Evolutionary conservation across 2,113 vertebrate species (phyloP).

Genomic region (Gobio gobio): DNA sequence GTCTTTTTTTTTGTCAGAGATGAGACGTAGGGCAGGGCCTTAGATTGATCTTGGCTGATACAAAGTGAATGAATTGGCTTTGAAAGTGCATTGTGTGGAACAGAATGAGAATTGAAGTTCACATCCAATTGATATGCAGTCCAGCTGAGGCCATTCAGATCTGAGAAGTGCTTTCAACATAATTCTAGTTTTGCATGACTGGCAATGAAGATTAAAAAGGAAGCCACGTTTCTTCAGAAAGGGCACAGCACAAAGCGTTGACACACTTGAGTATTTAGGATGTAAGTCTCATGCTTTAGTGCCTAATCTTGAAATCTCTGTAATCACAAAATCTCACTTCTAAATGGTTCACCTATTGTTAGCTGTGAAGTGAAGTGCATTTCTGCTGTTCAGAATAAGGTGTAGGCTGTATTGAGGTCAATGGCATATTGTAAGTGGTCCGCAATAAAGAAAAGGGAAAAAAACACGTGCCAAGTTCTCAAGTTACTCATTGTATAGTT

Average conservation of each 20-base stretch:
- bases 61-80: not conserved
- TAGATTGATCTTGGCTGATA: slow-evolving; percentile 24
- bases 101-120: slow-evolving; percentile 20
- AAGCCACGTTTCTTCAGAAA: slow-evolving; percentile 3
- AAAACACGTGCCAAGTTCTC: not conserved
- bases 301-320: slow-evolving; percentile 10
- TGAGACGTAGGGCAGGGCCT: not conserved
- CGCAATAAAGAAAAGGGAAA: not conserved
- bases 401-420: not conserved
- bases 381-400: not conserved
- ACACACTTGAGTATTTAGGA: slow-evolving; percentile 17
- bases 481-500: not conserved
- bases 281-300: slow-evolving; percentile 10
- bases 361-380: not conserved
- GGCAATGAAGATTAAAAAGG: slow-evolving; percentile 27
- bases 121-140: slow-evolving; percentile 39
- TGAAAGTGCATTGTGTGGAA: slow-evolving; percentile 27
- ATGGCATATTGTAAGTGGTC: not conserved
- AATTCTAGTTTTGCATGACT: slow-evolving; percentile 42
- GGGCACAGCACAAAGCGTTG: not conserved
- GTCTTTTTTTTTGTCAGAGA: slow-evolving; percentile 16
- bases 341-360: not conserved
- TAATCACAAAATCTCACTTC: slow-evolving; percentile 9
- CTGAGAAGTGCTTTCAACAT: slow-evolving; percentile 23
- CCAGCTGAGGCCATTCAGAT: slow-evolving; percentile 24